Evolutionary conservation across 2,888 invertebrate species (phyloP).

Genomic region (Dolichopus griseipennis): DNA sequence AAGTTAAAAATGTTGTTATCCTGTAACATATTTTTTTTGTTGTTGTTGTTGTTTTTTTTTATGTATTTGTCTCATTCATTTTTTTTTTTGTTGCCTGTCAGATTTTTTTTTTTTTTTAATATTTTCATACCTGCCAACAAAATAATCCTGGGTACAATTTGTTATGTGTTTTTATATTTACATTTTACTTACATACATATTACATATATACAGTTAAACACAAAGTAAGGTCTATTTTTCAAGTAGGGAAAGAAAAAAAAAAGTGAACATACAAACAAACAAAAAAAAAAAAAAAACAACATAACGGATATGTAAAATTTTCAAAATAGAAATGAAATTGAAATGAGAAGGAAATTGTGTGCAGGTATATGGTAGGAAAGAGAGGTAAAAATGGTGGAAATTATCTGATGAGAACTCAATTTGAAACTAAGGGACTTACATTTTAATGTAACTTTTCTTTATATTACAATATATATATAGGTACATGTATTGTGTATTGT

Average conservation of each 20-base stretch:
- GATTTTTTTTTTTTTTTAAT: neutral
- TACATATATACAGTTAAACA: neutral
- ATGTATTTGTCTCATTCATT: neutral
- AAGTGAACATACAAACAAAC: neutral
- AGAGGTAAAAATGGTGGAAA: neutral
- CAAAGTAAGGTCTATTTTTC: neutral
- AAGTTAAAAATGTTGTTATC: slow-evolving; percentile 9
- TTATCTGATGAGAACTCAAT: too few species aligned
- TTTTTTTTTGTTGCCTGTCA: neutral
- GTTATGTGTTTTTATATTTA: too few species aligned
- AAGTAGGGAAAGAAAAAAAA: neutral
- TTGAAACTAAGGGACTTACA: too few species aligned
- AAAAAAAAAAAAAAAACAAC: neutral
- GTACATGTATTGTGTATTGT: neutral
- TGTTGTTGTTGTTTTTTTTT: neutral
- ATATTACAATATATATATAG: too few species aligned
- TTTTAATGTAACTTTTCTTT: too few species aligned
- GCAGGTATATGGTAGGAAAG: too few species aligned
- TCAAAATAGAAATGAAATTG: neutral
- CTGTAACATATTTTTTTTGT: neutral
- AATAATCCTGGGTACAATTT: neutral
- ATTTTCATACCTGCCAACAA: neutral
- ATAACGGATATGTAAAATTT: neutral
- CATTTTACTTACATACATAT: neutral
- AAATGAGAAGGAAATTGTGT: neutral